Percentiles rank a stretch among this genome's conserved stretches.
Evolutionary conservation across 2,797 vertebrate species (phyloP).

Genomic region (Xenops minutus): DNA sequence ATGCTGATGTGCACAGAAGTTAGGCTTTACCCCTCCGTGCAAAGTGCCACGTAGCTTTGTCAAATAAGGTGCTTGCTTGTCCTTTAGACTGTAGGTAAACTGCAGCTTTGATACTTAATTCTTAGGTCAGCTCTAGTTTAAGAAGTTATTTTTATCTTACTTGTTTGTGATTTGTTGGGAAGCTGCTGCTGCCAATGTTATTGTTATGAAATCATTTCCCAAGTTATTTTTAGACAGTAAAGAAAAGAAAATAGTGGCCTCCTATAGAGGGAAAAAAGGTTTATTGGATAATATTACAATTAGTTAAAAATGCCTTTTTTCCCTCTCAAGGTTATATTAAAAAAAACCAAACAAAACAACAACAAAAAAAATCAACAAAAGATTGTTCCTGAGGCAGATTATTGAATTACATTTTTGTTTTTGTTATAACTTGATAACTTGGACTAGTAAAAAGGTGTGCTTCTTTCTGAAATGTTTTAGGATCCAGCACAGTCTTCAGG

Average conservation of each 20-base stretch:
- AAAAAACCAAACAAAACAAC: neutral
- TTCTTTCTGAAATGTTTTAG: constrained; percentile 76
- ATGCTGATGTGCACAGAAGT: neutral
- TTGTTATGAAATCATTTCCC: neutral
- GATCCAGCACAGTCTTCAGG: constrained; percentile 93
- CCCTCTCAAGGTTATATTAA: neutral
- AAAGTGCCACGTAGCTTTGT: neutral
- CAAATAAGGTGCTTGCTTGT: neutral
- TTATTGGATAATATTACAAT: neutral
- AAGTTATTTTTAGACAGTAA: neutral
- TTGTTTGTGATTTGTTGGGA: neutral
- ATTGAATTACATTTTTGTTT: neutral
- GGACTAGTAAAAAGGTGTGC: constrained; percentile 3
- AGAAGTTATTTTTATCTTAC: neutral
- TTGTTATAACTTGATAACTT: neutral
- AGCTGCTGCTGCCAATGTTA: neutral
- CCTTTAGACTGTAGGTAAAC: neutral
- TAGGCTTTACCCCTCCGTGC: neutral
- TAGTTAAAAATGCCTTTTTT: neutral
- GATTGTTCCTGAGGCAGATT: neutral
- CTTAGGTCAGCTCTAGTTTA: neutral
- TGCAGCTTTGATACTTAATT: constrained; percentile 8
- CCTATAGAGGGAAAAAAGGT: neutral
- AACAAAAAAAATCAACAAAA: neutral
- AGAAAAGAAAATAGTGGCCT: neutral